Conservation (phyloP, 2,113 vertebrate genomes). For the Oreamnos americanus region DNA sequence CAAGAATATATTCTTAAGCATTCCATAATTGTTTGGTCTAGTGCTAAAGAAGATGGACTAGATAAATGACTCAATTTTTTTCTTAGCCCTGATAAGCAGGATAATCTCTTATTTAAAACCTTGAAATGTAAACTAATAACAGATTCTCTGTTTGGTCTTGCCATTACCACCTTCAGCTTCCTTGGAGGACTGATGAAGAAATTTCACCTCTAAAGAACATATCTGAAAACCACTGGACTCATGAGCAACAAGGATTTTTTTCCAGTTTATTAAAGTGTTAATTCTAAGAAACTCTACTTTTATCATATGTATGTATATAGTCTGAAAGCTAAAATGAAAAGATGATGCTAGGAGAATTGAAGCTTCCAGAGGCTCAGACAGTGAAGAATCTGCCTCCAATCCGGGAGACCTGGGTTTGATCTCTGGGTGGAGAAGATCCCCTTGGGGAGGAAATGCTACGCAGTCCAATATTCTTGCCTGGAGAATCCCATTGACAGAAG, state of each 20-base stretch:
- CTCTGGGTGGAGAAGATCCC: neutral
- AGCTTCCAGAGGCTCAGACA: neutral
- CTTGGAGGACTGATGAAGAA: neutral
- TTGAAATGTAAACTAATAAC: neutral
- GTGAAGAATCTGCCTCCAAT: neutral
- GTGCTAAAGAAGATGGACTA: neutral
- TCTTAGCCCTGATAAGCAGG: neutral
- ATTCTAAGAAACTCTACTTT: neutral
- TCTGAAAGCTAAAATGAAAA: neutral
- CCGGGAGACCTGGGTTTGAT: neutral
- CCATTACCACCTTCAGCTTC: neutral
- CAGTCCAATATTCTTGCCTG: neutral
- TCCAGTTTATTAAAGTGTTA: neutral
- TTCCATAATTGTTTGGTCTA: neutral
- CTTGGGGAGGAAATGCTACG: neutral
- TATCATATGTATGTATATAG: neutral
- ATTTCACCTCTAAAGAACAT: neutral
- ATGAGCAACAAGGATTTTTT: neutral
- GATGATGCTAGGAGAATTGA: neutral
- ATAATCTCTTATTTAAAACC: neutral
- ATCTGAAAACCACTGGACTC: neutral
- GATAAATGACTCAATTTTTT: neutral
- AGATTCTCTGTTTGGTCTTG: neutral
- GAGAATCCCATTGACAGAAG: neutral
- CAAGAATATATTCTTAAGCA: neutral